These are phyloP conservation scores for Harpalus rufipes DNA, from an alignment of 2,888 invertebrate genomes.

Conservation along the genomic window DNA sequence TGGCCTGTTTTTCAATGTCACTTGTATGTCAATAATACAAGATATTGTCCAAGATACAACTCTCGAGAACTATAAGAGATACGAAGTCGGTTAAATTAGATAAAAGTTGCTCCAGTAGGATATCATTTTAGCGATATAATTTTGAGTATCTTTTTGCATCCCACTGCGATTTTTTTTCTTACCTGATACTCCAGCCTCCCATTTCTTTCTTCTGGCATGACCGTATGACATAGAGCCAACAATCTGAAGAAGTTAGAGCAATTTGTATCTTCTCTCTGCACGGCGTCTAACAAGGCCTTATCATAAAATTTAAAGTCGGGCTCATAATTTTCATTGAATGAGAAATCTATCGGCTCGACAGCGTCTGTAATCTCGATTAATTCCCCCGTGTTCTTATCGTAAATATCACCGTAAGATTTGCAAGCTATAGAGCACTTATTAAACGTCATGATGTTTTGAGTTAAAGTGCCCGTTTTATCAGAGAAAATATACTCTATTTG, in stretches of 20 bases:
- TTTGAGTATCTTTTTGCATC: no score
- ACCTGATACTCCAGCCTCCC: conserved; percentile 90
- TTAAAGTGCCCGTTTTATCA: conserved; percentile 99
- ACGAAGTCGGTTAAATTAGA: neutral
- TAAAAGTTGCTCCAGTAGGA: neutral
- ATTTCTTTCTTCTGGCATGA: conserved; percentile 96
- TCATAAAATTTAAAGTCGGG: conserved; percentile 97
- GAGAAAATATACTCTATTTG: conserved; percentile 99
- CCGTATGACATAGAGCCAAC: conserved; percentile 97
- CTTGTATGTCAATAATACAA: no score
- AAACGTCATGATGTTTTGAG: conserved; percentile 99
- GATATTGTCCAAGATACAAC: no score
- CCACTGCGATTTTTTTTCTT: conserved; percentile 31
- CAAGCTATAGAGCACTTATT: conserved; percentile 99
- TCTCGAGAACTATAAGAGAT: no score
- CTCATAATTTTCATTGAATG: conserved; percentile 95
- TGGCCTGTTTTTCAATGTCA: no score
- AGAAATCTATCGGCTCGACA: conserved; percentile 92
- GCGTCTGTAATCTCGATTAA: conserved; percentile 90
- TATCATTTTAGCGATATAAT: no score
- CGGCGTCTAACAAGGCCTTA: conserved; percentile 89
- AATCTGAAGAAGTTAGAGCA: conserved; percentile 94
- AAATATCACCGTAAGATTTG: conserved; percentile 93
- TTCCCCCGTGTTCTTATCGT: conserved; percentile 93
- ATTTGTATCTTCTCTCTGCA: conserved; percentile 85